phyloP scores from a whole-genome alignment of 2,797 vertebrate genomes.

The Thaleichthys pacificus region DNA sequence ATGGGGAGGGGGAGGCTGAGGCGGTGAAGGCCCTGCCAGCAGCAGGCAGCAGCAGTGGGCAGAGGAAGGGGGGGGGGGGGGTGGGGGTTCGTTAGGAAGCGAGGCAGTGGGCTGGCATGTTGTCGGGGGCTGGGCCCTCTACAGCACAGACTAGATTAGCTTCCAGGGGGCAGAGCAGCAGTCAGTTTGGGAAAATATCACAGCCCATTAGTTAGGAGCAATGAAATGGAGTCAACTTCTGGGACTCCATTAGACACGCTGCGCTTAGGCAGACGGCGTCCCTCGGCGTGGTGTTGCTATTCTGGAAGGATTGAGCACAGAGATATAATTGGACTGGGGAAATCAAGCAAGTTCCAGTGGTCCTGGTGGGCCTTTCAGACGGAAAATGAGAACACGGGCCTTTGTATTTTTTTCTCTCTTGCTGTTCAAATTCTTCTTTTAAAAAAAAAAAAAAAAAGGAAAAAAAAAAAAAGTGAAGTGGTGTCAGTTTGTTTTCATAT shows the following conservation, averaged over 20 bases:
- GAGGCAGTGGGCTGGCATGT: constrained; percentile 55
- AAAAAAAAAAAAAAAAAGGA: constrained; percentile 58
- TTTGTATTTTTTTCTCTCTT: constrained; percentile 67
- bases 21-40: constrained; percentile 45
- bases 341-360: constrained; percentile 90
- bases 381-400: constrained; percentile 72
- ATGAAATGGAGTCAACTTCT: constrained; percentile 92
- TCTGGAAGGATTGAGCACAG: constrained; percentile 84
- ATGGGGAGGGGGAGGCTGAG: constrained; percentile 49
- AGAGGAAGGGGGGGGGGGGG: constrained; percentile 38
- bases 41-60: constrained; percentile 55
- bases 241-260: constrained; percentile 91
- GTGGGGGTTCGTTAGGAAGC: constrained; percentile 37
- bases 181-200: constrained; percentile 88
- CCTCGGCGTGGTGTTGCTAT: constrained; percentile 82
- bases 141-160: constrained; percentile 75
- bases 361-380: constrained; percentile 82
- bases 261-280: constrained; percentile 87
- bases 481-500: constrained; percentile 33
- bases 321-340: constrained; percentile 97
- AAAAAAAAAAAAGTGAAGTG: constrained; percentile 46
- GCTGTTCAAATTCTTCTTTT: constrained; percentile 71
- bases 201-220: constrained; percentile 93
- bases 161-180: constrained; percentile 78
- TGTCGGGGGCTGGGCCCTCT: constrained; percentile 57